These are phyloP conservation scores for Chrysaora quinquecirrha DNA, from an alignment of 30 jellyfish, hydroid and myxozoan genomes.

Conservation along the genomic window DNA sequence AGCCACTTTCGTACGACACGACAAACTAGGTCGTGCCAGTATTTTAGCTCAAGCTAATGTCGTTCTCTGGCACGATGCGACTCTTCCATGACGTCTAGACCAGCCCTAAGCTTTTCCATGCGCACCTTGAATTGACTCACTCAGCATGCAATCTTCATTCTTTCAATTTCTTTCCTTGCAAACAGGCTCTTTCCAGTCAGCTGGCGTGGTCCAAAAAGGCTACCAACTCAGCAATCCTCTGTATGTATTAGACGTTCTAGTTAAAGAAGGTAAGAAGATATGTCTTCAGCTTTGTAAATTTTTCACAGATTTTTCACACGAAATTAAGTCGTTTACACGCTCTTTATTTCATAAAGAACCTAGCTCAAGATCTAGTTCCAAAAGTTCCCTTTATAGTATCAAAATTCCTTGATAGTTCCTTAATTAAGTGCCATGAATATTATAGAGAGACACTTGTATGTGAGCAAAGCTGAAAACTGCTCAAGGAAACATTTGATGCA, in stretches of 20 bases:
- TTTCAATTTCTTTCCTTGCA: neutral
- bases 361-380: too few relatives aligned
- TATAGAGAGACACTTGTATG: too few relatives aligned
- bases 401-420: neutral
- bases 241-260: too few relatives aligned
- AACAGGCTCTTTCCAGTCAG: slow-evolving; percentile 79
- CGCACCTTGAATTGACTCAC: neutral
- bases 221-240: slow-evolving; percentile 61
- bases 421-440: too few relatives aligned
- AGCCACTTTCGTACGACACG: neutral
- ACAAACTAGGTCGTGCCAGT: neutral
- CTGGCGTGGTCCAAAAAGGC: slow-evolving; percentile 81
- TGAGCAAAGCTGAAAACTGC: too few relatives aligned
- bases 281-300: neutral
- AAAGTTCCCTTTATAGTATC: neutral
- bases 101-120: too few relatives aligned
- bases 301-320: neutral
- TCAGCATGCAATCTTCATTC: neutral
- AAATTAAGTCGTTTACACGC: neutral
- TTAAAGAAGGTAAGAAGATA: neutral
- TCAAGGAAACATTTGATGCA: too few relatives aligned
- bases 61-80: too few relatives aligned
- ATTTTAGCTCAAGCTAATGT: neutral
- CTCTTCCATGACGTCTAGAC: too few relatives aligned
- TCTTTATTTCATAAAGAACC: too few relatives aligned